Evolutionary conservation across 2,797 vertebrate genomes (phyloP).

Genomic region (Loris lydekkerianus): DNA sequence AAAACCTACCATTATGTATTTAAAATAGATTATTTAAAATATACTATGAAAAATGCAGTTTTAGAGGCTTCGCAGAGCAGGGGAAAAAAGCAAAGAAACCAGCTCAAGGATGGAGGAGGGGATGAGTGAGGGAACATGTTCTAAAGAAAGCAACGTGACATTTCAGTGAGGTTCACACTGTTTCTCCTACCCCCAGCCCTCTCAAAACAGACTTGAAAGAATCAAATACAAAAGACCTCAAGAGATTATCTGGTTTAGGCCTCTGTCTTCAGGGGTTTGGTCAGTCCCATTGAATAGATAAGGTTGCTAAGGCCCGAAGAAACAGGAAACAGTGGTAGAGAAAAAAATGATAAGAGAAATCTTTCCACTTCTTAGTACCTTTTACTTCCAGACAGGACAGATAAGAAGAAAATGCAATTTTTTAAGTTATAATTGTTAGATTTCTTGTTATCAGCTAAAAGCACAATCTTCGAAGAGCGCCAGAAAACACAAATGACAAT

Average conservation of each 20-base stretch:
- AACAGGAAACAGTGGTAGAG: slow-evolving; percentile 46
- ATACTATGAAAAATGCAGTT: background rate
- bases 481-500: slow-evolving; percentile 20
- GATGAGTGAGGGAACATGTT: background rate
- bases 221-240: slow-evolving; percentile 37
- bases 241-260: slow-evolving; percentile 67
- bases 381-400: background rate
- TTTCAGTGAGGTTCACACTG: background rate
- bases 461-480: background rate
- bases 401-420: background rate
- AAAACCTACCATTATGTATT: background rate
- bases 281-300: slow-evolving; percentile 63
- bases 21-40: background rate
- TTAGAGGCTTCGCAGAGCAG: background rate
- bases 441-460: background rate
- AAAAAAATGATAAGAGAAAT: slow-evolving; percentile 42
- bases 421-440: background rate
- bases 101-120: background rate
- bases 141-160: background rate
- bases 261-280: slow-evolving; percentile 7
- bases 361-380: background rate
- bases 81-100: background rate
- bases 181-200: slow-evolving; percentile 2
- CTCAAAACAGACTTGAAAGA: slow-evolving; percentile 69
- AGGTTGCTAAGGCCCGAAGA: slow-evolving; percentile 47